Conservation (phyloP, 2,888 invertebrate species). For the Zhuqinia jingwanae region DNA sequence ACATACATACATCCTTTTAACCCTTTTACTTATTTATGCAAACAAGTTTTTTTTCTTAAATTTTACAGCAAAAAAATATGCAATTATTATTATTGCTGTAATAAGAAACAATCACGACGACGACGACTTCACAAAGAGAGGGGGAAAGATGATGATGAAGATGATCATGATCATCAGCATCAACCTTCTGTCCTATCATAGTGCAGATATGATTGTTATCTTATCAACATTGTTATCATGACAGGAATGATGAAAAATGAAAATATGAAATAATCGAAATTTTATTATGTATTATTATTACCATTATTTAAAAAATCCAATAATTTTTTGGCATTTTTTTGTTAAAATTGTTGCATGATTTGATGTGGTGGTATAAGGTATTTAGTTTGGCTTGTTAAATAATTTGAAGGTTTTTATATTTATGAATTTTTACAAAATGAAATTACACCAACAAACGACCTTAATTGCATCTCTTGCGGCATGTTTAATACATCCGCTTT, state of each 20-base stretch:
- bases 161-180: constrained; percentile 28
- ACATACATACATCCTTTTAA: constrained; percentile 7
- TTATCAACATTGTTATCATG: constrained; percentile 8
- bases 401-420: too few relatives aligned
- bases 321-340: too few relatives aligned
- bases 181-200: too few relatives aligned
- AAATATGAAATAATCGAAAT: constrained; percentile 14
- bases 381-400: too few relatives aligned
- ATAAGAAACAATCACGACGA: constrained; percentile 42
- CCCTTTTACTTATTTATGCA: constrained; percentile 48
- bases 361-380: too few relatives aligned
- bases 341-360: too few relatives aligned
- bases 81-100: constrained; percentile 51
- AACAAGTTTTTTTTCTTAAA: constrained; percentile 55
- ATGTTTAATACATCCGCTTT: too few relatives aligned
- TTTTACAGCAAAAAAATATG: constrained; percentile 22
- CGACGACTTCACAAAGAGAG: too few relatives aligned
- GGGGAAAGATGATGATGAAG: constrained; percentile 24
- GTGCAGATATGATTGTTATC: constrained; percentile 22
- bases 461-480: too few relatives aligned
- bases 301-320: constrained; percentile 16
- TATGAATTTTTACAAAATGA: too few relatives aligned
- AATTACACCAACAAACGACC: too few relatives aligned
- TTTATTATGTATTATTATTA: too few relatives aligned
- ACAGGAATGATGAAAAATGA: constrained; percentile 15